Percentiles rank a stretch among this genome's conserved stretches.
Evolutionary conservation across 2,113 vertebrate species (phyloP).

Genomic region (Perca fluviatilis): DNA sequence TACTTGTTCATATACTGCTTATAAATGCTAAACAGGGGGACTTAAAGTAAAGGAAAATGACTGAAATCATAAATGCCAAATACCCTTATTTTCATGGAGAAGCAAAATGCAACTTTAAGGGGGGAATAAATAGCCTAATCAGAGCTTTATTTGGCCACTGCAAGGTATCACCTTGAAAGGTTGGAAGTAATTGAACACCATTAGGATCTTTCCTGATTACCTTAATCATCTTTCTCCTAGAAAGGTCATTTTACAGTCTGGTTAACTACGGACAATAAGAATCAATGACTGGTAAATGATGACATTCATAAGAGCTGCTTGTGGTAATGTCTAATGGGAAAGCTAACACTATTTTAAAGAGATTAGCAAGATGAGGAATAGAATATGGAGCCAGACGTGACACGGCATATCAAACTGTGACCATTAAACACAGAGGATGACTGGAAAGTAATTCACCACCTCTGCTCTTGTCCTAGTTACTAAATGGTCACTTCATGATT

Average conservation of each 20-base stretch:
- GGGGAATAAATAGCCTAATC: slow-evolving; percentile 22
- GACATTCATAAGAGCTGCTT: slow-evolving; percentile 63
- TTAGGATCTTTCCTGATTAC: slow-evolving; percentile 58
- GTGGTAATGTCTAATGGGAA: slow-evolving; percentile 67
- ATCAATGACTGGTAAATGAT: slow-evolving; percentile 74
- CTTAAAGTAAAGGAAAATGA: neutral
- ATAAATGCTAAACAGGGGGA: no score
- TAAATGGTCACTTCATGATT: slow-evolving; percentile 48
- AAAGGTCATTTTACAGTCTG: slow-evolving; percentile 74
- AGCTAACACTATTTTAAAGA: slow-evolving; percentile 66
- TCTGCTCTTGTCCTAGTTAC: slow-evolving; percentile 28
- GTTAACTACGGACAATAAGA: slow-evolving; percentile 71
- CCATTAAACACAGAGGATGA: slow-evolving; percentile 49
- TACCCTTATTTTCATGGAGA: slow-evolving; percentile 14
- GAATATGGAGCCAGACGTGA: slow-evolving; percentile 61
- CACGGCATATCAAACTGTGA: slow-evolving; percentile 48
- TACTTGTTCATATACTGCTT: neutral
- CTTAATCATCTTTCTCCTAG: slow-evolving; percentile 60
- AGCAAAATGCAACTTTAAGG: slow-evolving; percentile 20
- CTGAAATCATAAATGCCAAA: slow-evolving; percentile 15
- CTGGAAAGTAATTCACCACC: slow-evolving; percentile 44
- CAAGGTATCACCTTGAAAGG: slow-evolving; percentile 64
- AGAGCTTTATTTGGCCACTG: slow-evolving; percentile 40
- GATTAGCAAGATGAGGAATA: slow-evolving; percentile 69
- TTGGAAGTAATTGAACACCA: slow-evolving; percentile 54